Conservation (phyloP, 2,113 vertebrate species). For the Tringa solitaria region DNA sequence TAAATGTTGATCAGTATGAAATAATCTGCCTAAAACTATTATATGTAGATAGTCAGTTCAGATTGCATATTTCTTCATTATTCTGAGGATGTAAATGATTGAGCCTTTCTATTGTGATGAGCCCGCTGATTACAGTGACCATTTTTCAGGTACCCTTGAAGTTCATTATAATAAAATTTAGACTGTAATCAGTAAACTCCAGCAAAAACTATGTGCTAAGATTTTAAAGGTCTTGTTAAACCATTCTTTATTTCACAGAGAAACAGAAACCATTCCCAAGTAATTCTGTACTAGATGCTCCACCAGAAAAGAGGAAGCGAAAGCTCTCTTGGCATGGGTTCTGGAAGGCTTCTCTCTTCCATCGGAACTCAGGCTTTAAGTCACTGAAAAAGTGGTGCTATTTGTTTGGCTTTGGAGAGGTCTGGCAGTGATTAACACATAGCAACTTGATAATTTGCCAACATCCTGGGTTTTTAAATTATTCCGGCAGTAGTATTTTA, state of each 20-base stretch:
- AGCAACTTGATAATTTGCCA: neutral
- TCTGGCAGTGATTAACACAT: neutral
- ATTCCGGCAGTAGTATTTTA: neutral
- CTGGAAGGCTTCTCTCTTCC: neutral
- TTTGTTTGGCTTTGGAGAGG: neutral
- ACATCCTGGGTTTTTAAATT: neutral
- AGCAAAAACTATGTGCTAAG: neutral
- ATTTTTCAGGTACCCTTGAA: neutral
- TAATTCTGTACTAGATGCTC: neutral
- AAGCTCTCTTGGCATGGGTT: neutral
- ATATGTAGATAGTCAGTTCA: neutral
- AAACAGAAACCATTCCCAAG: neutral
- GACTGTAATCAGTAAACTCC: neutral
- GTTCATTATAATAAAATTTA: neutral
- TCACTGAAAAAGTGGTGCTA: neutral
- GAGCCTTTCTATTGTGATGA: neutral
- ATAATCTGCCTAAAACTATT: neutral
- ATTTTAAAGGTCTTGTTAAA: neutral
- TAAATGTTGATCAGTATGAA: neutral
- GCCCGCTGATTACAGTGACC: neutral
- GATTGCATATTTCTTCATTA: neutral
- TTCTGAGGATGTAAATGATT: neutral
- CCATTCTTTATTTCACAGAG: neutral
- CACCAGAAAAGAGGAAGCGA: neutral
- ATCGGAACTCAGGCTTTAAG: neutral